Evolutionary conservation across 1,140 invertebrate species (phyloP).

Genomic region (Bombyx mandarina): DNA sequence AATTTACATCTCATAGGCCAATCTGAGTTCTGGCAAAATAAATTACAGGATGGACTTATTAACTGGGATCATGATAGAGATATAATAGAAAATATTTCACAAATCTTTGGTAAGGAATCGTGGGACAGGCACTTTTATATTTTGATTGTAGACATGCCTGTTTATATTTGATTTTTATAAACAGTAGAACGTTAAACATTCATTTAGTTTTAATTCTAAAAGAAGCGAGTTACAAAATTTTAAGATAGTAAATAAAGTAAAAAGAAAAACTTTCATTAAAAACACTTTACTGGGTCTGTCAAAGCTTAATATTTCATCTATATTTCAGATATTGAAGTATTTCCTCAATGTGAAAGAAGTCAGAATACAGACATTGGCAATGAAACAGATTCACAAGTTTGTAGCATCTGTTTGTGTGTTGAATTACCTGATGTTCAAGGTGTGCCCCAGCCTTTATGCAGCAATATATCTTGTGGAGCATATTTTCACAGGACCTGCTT

Average conservation of each 20-base stretch:
- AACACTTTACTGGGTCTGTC: background rate
- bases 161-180: too few species aligned
- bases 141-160: too few species aligned
- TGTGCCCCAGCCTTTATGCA: constrained; percentile 40
- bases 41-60: constrained; percentile 35
- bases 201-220: too few species aligned
- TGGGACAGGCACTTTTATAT: too few species aligned
- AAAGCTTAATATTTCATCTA: too few species aligned
- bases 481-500: constrained; percentile 46
- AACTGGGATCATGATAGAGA: constrained; percentile 55
- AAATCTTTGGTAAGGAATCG: constrained; percentile 35
- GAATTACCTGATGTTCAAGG: constrained; percentile 28
- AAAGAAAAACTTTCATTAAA: background rate
- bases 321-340: constrained; percentile 3
- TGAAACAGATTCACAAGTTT: constrained; percentile 15
- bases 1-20: constrained; percentile 45
- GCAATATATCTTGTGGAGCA: constrained; percentile 38
- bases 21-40: constrained; percentile 32
- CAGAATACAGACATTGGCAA: background rate
- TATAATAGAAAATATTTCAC: constrained; percentile 42
- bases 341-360: constrained; percentile 2
- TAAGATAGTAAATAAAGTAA: background rate
- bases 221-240: background rate
- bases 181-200: too few species aligned
- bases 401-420: constrained; percentile 43